Evolutionary conservation across 23 tunicate genomes (phyloP).

Genomic region (Clavelina lepadiformis): DNA sequence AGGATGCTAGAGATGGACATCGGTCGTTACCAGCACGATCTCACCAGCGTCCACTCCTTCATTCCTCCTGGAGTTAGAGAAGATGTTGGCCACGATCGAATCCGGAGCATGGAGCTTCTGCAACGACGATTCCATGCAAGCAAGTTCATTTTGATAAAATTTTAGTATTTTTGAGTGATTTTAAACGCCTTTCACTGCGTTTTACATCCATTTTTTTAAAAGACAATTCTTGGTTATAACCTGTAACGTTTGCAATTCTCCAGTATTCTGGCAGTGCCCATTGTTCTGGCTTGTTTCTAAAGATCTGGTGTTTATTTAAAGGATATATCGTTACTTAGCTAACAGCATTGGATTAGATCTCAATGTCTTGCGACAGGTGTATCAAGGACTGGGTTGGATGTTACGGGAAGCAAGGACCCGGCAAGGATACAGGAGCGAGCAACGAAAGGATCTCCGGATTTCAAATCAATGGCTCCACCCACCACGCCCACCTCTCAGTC

Average conservation of each 20-base stretch:
- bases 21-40: conserved; percentile 27
- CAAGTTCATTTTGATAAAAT: background rate
- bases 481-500: conserved; percentile 80
- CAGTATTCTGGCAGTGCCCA: too few relatives aligned
- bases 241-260: too few relatives aligned
- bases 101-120: conserved; percentile 1
- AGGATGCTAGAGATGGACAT: conserved; percentile 47
- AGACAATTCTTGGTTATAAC: too few relatives aligned
- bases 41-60: conserved; percentile 22
- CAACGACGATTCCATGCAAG: conserved; percentile 18
- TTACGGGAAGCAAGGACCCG: conserved; percentile 16
- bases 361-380: too few relatives aligned
- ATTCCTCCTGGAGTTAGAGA: conserved; percentile 2
- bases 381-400: background rate
- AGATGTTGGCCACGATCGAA: conserved; percentile 10
- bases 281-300: too few relatives aligned
- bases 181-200: too few relatives aligned
- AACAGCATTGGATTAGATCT: too few relatives aligned
- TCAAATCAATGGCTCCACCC: conserved; percentile 78
- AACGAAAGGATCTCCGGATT: conserved; percentile 21
- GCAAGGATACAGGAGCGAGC: too few relatives aligned
- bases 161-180: background rate
- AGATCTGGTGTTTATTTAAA: too few relatives aligned
- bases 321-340: too few relatives aligned
- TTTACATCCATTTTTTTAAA: too few relatives aligned